Evolutionary conservation across 2,113 vertebrate genomes (phyloP), one percentile per base, ranked within the genome.

Genomic region (Burhinus bistriatus): DNA sequence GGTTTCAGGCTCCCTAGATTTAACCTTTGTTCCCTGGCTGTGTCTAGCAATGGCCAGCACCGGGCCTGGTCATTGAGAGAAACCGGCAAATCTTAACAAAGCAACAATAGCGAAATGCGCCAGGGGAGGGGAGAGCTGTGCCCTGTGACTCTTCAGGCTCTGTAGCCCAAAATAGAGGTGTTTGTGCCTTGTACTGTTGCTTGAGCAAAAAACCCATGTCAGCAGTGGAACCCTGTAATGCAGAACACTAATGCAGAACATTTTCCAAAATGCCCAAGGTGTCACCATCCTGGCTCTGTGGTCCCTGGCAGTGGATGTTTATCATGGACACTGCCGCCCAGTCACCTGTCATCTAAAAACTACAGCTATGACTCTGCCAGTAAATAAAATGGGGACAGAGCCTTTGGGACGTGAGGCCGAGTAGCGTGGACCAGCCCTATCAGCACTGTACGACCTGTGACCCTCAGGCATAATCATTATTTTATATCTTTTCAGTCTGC

Each of bases 141-240:
- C 55, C 25, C 59, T 36, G 27, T 23, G 29, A 16, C 58, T 55
- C n/a, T 66, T 34, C 1, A 40, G n/a, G 27, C 27, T 75, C 36
- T 29, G 32, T 22, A 69, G 40, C 75, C 26, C 47, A 52, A 15
- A 64, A 17, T 5, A 90, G 52, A 80, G 57, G 47, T 12, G 20
- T 61, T 29, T 65, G 42, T 47, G 52, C 36, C 51, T 69, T 57
- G 18, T 52, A 6, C 27, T 62, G 32, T 57, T 82, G 38, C 45
- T 82, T 44, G 32, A 51, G 55, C 17, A 29, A 52, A 92, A 13
- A 30, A 57, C 4, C 9, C 2, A 2, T 0, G 0, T 51, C 49
- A 9, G 4, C 11, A n/a, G 65, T 12, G 27, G 57, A 83, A 82
- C 38, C 11, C 30, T 47, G 38, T 36, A 64, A 44, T 6, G 36